A percentile compares a stretch with the other conserved stretches of the same genome.
phyloP scores from a whole-genome alignment of 23 tunicate species.

The Styela clava region DNA sequence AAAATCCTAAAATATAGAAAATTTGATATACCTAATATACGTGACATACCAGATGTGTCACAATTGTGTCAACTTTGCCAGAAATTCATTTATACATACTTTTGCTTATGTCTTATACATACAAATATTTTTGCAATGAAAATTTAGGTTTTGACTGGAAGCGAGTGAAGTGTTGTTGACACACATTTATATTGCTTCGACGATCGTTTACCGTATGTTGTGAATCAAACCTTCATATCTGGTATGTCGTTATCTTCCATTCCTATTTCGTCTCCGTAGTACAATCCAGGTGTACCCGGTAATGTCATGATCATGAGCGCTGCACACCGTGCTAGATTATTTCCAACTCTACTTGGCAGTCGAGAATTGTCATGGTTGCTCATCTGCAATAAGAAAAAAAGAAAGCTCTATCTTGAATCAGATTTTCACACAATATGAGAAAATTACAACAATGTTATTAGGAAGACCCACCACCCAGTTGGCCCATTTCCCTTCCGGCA shows the following conservation, averaged over 20 bases:
- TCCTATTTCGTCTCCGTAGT: slow-evolving; percentile 94
- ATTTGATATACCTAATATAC: neutral
- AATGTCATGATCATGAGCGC: slow-evolving; percentile 60
- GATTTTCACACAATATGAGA: too few species aligned
- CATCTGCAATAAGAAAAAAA: slow-evolving; percentile 27
- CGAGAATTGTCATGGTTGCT: slow-evolving; percentile 81
- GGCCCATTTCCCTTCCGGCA: slow-evolving; percentile 85
- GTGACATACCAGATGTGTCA: too few species aligned
- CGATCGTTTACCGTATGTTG: too few species aligned
- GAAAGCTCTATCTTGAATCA: neutral
- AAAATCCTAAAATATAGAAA: slow-evolving; percentile 31
- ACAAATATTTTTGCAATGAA: too few species aligned
- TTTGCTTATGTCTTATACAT: too few species aligned
- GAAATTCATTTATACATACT: too few species aligned
- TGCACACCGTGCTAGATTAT: slow-evolving; percentile 34
- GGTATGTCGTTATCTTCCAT: slow-evolving; percentile 49
- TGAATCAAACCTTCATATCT: neutral
- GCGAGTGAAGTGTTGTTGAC: too few species aligned
- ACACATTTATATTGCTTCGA: too few species aligned
- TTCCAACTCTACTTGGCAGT: slow-evolving; percentile 57
- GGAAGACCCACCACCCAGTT: slow-evolving; percentile 95
- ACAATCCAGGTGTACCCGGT: slow-evolving; percentile 78
- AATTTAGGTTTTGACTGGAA: too few species aligned
- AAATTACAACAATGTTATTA: too few species aligned
- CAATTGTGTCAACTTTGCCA: too few species aligned